These are phyloP conservation scores for Halictus rubicundus DNA, from an alignment of 1,140 invertebrate species.

Conservation along the genomic window DNA sequence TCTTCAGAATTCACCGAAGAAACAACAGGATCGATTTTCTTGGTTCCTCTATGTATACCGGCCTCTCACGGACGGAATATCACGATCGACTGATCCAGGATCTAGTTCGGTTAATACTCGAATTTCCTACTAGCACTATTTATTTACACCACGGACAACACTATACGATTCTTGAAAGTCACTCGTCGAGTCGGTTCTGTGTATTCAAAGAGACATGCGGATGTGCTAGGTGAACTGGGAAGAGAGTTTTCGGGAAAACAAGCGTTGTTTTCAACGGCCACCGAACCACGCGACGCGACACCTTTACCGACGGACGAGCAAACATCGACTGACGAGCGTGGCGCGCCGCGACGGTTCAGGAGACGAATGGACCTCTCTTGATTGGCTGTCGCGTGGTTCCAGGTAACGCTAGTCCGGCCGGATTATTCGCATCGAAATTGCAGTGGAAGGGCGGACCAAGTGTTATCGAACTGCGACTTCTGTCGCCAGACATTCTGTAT, in stretches of 20 bases:
- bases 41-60: neutral
- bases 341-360: constrained; percentile 38
- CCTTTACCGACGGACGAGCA: constrained; percentile 56
- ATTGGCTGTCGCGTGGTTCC: constrained; percentile 36
- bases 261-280: constrained; percentile 1
- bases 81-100: neutral
- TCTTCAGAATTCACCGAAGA: neutral
- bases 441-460: neutral
- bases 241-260: too few species aligned
- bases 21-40: neutral
- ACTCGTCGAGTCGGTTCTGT: neutral
- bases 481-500: constrained; percentile 13
- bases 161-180: neutral
- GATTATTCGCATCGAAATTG: constrained; percentile 15
- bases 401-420: constrained; percentile 32
- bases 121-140: too few species aligned
- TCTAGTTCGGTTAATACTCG: too few species aligned
- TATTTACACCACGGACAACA: neutral
- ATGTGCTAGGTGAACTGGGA: too few species aligned
- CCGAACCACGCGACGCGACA: neutral
- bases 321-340: constrained; percentile 57
- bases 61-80: neutral
- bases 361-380: constrained; percentile 47
- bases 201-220: too few species aligned
- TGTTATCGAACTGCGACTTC: neutral